Evolutionary conservation across 2,113 vertebrate species (phyloP).

Genomic region (Erythrolamprus reginae): DNA sequence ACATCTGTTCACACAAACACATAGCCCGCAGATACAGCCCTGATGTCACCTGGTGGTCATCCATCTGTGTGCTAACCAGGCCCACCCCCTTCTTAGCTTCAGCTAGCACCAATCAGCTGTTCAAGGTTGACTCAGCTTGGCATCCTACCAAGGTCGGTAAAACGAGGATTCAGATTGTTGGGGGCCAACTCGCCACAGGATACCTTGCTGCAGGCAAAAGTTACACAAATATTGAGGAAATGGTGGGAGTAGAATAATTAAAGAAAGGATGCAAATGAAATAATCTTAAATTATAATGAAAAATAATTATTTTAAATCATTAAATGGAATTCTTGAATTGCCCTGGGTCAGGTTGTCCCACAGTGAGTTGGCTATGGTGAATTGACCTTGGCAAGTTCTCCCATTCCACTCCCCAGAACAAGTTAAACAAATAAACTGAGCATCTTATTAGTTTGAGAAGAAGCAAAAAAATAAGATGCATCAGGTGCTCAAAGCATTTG

Average conservation of each 20-base stretch:
- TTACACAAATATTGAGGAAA: background rate
- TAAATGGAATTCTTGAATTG: background rate
- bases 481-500: slow-evolving; percentile 10
- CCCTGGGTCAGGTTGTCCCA: background rate
- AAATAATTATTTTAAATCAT: background rate
- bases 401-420: background rate
- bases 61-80: no score
- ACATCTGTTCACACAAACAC: no score
- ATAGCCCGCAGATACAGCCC: no score
- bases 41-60: no score
- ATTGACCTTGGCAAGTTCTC: background rate
- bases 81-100: no score
- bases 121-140: background rate
- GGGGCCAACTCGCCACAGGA: background rate
- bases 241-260: background rate
- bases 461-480: background rate
- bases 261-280: background rate
- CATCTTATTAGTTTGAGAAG: background rate
- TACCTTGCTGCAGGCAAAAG: background rate
- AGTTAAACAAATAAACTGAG: background rate
- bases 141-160: no score
- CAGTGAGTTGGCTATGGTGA: background rate
- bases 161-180: background rate
- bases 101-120: no score
- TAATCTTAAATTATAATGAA: no score